A percentile compares a stretch with the other conserved stretches of the same genome.
These are phyloP conservation scores for Panorpa germanica DNA, from an alignment of 2,888 invertebrate genomes.

Conservation along the genomic window DNA sequence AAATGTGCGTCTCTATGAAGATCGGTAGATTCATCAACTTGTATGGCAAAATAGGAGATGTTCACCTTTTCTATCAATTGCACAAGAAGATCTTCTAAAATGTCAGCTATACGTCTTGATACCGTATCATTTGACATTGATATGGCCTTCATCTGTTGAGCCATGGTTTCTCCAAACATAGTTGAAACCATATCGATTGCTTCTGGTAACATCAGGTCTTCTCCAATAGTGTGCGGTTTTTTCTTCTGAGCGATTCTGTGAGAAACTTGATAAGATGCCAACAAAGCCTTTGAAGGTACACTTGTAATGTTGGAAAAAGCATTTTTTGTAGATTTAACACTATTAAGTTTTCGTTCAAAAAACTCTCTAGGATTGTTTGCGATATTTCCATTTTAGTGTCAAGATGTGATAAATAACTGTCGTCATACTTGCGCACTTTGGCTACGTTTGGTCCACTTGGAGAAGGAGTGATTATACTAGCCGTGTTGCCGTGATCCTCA, in stretches of 20 bases:
- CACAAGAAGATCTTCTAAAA: slow-evolving; percentile 15
- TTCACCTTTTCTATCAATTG: slow-evolving; percentile 13
- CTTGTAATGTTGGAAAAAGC: no score
- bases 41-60: slow-evolving; percentile 11
- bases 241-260: slow-evolving; percentile 11
- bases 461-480: no score
- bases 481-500: no score
- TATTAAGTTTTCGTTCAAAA: slow-evolving; percentile 12
- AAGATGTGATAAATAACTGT: no score
- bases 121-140: slow-evolving; percentile 18
- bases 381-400: slow-evolving; percentile 11
- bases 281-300: slow-evolving; percentile 10
- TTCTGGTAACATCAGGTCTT: slow-evolving; percentile 11
- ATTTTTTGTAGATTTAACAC: slow-evolving; percentile 11
- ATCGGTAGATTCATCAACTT: slow-evolving; percentile 15
- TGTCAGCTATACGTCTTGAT: slow-evolving; percentile 17
- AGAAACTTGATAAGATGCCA: slow-evolving; percentile 13
- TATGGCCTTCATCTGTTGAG: slow-evolving; percentile 13
- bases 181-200: slow-evolving; percentile 12
- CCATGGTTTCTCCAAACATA: slow-evolving; percentile 12
- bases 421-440: no score
- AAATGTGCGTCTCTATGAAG: slow-evolving; percentile 12
- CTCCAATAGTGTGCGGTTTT: slow-evolving; percentile 9
- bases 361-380: slow-evolving; percentile 11
- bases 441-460: no score